These are phyloP conservation scores for Zaprionus lachaisei DNA, from an alignment of 1,140 invertebrate species.

Conservation along the genomic window DNA sequence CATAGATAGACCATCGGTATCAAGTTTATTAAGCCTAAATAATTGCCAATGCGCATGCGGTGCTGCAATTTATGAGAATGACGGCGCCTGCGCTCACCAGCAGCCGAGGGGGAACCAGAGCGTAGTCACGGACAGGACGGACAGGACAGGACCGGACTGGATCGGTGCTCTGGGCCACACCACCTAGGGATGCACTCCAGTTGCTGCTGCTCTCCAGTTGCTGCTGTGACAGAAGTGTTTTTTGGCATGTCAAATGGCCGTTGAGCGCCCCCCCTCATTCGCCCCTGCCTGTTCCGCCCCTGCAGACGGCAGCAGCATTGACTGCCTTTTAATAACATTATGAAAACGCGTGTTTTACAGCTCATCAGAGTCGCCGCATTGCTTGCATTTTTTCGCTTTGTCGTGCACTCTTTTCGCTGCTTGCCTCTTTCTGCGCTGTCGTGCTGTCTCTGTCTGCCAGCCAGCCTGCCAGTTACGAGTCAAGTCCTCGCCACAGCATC, in stretches of 20 bases:
- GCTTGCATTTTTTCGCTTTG: conserved; percentile 61
- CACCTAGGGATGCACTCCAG: conserved; percentile 44
- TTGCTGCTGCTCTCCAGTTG: conserved; percentile 23
- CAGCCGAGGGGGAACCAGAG: neutral
- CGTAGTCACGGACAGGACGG: conserved; percentile 51
- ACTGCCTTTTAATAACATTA: conserved; percentile 70
- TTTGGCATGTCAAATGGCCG: conserved; percentile 81
- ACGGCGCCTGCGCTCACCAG: conserved; percentile 30
- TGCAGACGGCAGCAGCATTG: conserved; percentile 6
- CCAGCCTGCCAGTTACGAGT: conserved; percentile 67
- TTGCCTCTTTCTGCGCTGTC: neutral
- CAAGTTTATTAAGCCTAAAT: conserved; percentile 64
- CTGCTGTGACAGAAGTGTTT: conserved; percentile 81
- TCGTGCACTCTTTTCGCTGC: conserved; percentile 45
- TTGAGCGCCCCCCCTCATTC: conserved; percentile 38
- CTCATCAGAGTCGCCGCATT: conserved; percentile 68
- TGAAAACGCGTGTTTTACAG: conserved; percentile 80
- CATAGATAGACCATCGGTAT: conserved; percentile 58
- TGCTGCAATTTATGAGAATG: conserved; percentile 59
- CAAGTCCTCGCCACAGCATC: conserved; percentile 67
- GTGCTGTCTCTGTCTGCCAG: conserved; percentile 22
- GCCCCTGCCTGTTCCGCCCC: neutral
- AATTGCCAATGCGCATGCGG: conserved; percentile 68
- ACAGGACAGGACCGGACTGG: neutral
- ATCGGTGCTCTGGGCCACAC: conserved; percentile 24